A percentile compares a stretch with the other conserved stretches of the same genome.
Conservation (phyloP, 1,140 invertebrate species). For the Gryon sp. region DNA sequence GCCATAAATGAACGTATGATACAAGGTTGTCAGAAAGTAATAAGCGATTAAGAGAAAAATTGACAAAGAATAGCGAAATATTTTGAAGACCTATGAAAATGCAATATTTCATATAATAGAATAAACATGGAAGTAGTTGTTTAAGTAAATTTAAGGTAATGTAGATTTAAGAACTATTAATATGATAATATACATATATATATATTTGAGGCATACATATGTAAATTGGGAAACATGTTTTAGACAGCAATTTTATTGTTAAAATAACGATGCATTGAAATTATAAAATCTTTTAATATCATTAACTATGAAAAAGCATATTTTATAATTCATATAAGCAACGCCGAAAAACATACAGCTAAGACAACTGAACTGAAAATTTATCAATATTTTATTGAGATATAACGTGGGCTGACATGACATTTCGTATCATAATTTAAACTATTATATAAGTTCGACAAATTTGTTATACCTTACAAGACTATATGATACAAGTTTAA, state of each 20-base stretch:
- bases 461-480: too few relatives aligned
- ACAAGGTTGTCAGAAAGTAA: constrained; percentile 79
- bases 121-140: constrained; percentile 59
- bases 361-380: too few relatives aligned
- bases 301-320: too few relatives aligned
- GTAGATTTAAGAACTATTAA: constrained; percentile 8
- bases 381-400: too few relatives aligned
- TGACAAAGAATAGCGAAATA: constrained; percentile 74
- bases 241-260: background rate
- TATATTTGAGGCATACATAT: constrained; percentile 51
- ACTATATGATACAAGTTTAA: too few relatives aligned
- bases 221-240: background rate
- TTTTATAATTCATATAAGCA: too few relatives aligned
- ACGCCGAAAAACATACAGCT: too few relatives aligned
- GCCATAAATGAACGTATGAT: constrained; percentile 64
- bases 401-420: too few relatives aligned
- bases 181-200: constrained; percentile 28
- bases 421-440: too few relatives aligned
- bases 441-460: too few relatives aligned
- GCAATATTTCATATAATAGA: constrained; percentile 76
- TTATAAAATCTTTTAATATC: too few relatives aligned
- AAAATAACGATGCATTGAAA: background rate
- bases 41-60: constrained; percentile 73
- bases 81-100: constrained; percentile 77
- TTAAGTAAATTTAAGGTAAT: constrained; percentile 42